Conservation (phyloP, 2,888 invertebrate species). For the Petrolisthes manimaculis region DNA sequence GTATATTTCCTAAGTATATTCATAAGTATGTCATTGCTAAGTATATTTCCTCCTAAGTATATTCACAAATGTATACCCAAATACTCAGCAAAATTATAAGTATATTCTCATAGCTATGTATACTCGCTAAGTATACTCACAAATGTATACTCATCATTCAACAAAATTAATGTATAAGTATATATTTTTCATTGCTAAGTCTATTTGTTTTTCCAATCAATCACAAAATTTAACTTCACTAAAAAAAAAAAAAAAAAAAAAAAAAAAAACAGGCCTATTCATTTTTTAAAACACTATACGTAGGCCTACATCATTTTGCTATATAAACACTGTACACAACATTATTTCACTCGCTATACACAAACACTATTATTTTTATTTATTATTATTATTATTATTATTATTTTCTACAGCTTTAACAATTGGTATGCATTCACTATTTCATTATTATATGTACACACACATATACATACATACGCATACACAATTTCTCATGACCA, state of each 20-base stretch:
- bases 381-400: slow-evolving; percentile 2
- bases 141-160: slow-evolving; percentile 15
- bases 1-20: slow-evolving; percentile 40
- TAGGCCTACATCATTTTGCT: neutral
- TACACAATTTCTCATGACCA: too few species aligned
- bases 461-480: neutral
- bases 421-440: neutral
- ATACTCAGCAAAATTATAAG: slow-evolving; percentile 19
- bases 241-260: neutral
- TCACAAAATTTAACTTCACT: neutral
- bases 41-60: slow-evolving; percentile 25
- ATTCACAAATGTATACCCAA: slow-evolving; percentile 25
- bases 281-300: neutral
- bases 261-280: neutral
- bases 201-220: neutral
- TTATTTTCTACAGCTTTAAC: neutral
- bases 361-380: too few species aligned
- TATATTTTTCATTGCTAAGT: slow-evolving; percentile 13
- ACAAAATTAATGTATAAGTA: neutral
- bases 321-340: too few species aligned
- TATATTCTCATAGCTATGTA: slow-evolving; percentile 14
- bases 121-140: slow-evolving; percentile 10
- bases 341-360: too few species aligned
- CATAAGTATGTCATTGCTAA: slow-evolving; percentile 25
- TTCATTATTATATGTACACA: neutral